These are phyloP conservation scores for Crotalus helleri DNA, from an alignment of 2,113 vertebrate genomes.

Conservation along the genomic window DNA sequence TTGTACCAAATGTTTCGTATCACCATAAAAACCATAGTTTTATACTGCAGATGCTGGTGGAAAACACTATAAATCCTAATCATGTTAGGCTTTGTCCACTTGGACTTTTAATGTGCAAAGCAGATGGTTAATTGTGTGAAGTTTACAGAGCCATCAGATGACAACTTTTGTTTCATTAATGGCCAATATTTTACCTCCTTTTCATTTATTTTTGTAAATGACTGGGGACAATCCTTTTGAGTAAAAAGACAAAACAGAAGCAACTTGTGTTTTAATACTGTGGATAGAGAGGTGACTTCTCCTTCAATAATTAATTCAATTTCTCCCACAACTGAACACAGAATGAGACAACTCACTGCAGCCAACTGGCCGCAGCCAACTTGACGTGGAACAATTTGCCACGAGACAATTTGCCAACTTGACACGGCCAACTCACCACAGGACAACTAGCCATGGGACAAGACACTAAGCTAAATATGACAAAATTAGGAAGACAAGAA, in stretches of 20 bases:
- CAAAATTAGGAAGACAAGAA: neutral
- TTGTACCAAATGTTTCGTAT: neutral
- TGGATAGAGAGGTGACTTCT: neutral
- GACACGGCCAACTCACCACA: too few species aligned
- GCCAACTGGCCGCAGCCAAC: too few species aligned
- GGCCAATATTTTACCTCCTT: neutral
- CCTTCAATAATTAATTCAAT: neutral
- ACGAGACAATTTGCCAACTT: too few species aligned
- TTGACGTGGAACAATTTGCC: too few species aligned
- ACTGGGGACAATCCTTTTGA: neutral
- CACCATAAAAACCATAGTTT: neutral
- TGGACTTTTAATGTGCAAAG: neutral
- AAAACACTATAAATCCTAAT: constrained; percentile 3
- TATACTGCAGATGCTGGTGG: neutral
- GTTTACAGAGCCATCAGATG: neutral
- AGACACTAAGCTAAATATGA: neutral
- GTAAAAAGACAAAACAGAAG: neutral
- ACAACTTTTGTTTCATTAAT: neutral
- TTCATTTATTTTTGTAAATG: neutral
- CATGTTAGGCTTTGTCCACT: neutral
- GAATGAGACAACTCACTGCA: too few species aligned
- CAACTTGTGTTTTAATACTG: neutral
- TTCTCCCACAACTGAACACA: neutral
- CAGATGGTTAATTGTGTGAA: neutral
- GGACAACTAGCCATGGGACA: neutral